These are phyloP conservation scores for Pterophyllum scalare DNA, from an alignment of 2,113 vertebrate genomes.

Conservation along the genomic window DNA sequence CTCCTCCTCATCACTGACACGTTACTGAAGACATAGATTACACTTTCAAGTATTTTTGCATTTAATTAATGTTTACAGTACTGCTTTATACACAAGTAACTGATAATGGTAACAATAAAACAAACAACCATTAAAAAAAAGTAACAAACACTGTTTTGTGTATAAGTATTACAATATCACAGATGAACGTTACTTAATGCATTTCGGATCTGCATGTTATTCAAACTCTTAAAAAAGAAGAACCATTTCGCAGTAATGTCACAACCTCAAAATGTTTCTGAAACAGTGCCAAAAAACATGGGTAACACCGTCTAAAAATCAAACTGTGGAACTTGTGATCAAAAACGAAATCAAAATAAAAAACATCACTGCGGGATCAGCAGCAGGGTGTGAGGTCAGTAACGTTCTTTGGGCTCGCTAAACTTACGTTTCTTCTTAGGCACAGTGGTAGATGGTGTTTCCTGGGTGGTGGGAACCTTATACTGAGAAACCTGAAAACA, in stretches of 20 bases:
- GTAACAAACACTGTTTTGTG: not conserved
- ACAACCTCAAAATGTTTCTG: not conserved
- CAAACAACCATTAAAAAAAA: not conserved
- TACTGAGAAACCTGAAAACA: constrained; percentile 76
- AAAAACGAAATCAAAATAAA: not conserved
- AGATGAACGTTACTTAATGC: not conserved
- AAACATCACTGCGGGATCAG: not conserved
- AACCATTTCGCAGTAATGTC: not conserved
- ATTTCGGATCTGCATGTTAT: not conserved
- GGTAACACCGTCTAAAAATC: not conserved
- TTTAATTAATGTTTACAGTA: constrained; percentile 19
- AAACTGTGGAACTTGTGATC: not conserved
- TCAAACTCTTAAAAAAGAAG: not conserved
- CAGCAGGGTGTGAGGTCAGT: constrained; percentile 52
- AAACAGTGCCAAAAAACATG: not conserved
- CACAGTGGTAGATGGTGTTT: constrained; percentile 54
- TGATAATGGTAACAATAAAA: not conserved
- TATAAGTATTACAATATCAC: not conserved
- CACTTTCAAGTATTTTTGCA: not conserved
- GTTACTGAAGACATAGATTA: not conserved
- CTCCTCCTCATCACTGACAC: not conserved
- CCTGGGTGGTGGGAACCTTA: constrained; percentile 85
- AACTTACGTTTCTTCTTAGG: constrained; percentile 86
- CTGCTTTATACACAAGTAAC: not conserved
- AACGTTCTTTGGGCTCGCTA: constrained; percentile 87